phyloP scores from a whole-genome alignment of 64 coral and sea anemone species.

The Montipora foliosa region DNA sequence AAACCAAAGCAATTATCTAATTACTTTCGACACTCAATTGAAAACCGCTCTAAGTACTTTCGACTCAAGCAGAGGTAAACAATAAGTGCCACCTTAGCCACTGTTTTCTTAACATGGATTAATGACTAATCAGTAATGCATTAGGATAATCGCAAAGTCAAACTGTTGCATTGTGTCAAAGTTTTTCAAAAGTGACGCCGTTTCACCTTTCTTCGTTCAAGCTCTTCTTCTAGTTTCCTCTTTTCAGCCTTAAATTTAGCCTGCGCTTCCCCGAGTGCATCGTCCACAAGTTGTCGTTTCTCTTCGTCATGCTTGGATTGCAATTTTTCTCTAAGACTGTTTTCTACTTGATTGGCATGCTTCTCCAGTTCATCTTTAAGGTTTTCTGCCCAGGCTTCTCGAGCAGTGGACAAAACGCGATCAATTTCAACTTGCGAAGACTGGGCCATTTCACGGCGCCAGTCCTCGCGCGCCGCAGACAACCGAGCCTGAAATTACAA shows the following conservation, averaged over 20 bases:
- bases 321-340: constrained; percentile 41
- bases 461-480: constrained; percentile 61
- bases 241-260: constrained; percentile 63
- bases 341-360: constrained; percentile 34
- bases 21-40: too few species aligned
- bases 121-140: not conserved
- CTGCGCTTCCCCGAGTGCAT: constrained; percentile 47
- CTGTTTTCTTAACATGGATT: not conserved
- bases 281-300: constrained; percentile 59
- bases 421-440: constrained; percentile 78
- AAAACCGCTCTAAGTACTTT: too few species aligned
- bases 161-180: too few species aligned
- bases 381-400: constrained; percentile 83
- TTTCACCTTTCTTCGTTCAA: constrained; percentile 60
- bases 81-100: not conserved
- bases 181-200: not conserved
- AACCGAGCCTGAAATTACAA: constrained; percentile 55
- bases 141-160: not conserved
- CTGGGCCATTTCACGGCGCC: constrained; percentile 50
- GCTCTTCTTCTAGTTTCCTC: constrained; percentile 72
- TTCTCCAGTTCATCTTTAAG: constrained; percentile 76
- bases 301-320: constrained; percentile 46
- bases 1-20: too few species aligned
- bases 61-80: too few species aligned
- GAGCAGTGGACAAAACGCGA: constrained; percentile 77